Conservation (phyloP, 2,113 vertebrate genomes). For the Scophthalmus maximus region DNA sequence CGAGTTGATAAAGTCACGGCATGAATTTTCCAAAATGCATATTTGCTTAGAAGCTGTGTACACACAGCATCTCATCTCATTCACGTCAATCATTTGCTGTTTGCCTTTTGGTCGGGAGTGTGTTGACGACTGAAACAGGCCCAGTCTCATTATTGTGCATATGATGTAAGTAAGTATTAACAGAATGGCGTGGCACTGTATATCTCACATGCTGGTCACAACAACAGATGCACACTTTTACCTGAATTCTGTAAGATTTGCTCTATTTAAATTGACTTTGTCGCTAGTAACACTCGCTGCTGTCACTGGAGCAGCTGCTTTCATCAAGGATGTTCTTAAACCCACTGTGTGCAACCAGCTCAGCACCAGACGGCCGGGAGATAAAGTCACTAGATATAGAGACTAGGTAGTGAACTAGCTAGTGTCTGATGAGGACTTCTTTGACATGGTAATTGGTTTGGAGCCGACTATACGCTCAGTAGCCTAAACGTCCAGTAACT, state of each 20-base stretch:
- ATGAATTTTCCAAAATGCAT: constrained; percentile 39
- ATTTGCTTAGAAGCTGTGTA: constrained; percentile 40
- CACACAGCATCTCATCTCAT: constrained; percentile 39
- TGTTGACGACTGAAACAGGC: constrained; percentile 54
- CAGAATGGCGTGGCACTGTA: background rate
- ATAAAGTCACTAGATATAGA: too few relatives aligned
- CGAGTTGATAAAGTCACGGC: constrained; percentile 24
- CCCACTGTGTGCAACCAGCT: background rate
- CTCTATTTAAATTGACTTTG: background rate
- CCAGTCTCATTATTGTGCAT: background rate
- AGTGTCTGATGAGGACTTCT: background rate
- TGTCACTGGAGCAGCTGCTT: constrained; percentile 4
- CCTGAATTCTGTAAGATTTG: constrained; percentile 33
- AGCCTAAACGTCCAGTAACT: too few relatives aligned
- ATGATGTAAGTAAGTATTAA: constrained; percentile 2
- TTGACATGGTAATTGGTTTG: too few relatives aligned
- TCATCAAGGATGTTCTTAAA: background rate
- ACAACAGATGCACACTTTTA: too few relatives aligned
- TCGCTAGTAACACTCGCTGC: background rate
- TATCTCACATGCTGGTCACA: constrained; percentile 1
- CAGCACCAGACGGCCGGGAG: background rate
- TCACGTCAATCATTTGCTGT: constrained; percentile 44
- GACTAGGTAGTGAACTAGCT: too few relatives aligned
- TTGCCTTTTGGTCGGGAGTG: constrained; percentile 28
- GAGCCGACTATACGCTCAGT: too few relatives aligned